phyloP scores from a whole-genome alignment of 2,113 vertebrate genomes.

The Ophiodon elongatus region DNA sequence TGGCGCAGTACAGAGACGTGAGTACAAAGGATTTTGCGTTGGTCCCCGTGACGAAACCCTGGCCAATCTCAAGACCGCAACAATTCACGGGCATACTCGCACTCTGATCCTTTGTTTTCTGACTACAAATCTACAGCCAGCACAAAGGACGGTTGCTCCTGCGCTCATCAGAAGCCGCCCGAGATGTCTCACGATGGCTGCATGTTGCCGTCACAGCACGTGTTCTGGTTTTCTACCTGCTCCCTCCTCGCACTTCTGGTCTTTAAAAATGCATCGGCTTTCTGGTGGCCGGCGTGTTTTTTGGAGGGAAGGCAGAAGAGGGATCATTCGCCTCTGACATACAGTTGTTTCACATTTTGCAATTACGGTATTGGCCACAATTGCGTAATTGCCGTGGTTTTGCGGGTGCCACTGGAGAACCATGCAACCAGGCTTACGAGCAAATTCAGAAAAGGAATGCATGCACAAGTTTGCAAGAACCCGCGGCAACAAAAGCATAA shows the following conservation, averaged over 20 bases:
- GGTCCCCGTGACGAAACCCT: not conserved
- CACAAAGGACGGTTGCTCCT: not conserved
- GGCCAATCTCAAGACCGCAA: not conserved
- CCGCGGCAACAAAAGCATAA: not conserved
- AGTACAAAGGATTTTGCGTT: not conserved
- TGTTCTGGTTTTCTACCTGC: not conserved
- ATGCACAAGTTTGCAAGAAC: not conserved
- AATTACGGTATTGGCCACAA: not conserved
- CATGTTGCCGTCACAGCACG: not conserved
- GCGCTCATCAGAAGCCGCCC: not conserved
- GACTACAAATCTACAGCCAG: slow-evolving; percentile 5
- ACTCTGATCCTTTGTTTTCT: not conserved
- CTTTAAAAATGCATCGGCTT: not conserved
- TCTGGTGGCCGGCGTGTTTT: not conserved
- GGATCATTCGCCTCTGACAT: not conserved
- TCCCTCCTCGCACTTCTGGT: not conserved
- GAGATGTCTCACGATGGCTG: not conserved
- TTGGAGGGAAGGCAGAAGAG: not conserved
- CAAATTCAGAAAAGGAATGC: not conserved
- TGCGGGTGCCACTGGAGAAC: not conserved
- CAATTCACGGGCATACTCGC: not conserved
- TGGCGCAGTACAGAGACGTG: not conserved
- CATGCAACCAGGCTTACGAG: not conserved
- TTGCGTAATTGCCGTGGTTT: not conserved
- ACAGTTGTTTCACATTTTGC: slow-evolving; percentile 2